A percentile compares a stretch with the other conserved stretches of the same genome.
Evolutionary conservation across 2,888 invertebrate species (phyloP).

Genomic region (Catocala nupta): DNA sequence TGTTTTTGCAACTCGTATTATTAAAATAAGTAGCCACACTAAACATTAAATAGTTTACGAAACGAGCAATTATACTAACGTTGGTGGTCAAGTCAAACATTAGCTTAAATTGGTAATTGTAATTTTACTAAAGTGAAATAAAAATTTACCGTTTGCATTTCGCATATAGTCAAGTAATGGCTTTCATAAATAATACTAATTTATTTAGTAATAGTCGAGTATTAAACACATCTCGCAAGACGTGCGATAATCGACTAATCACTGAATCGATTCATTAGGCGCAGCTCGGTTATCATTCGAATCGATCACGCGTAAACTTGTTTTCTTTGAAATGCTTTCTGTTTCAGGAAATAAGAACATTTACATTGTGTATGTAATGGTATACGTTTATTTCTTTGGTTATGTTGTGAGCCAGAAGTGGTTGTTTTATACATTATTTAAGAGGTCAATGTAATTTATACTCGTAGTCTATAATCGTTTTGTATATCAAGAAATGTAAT

Average conservation of each 20-base stretch:
- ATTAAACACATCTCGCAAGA: conserved; percentile 36
- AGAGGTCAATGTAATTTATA: too few relatives aligned
- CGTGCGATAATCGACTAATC: conserved; percentile 42
- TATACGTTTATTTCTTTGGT: neutral
- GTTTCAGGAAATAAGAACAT: conserved; percentile 35
- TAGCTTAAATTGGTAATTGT: too few relatives aligned
- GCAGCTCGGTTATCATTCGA: conserved; percentile 26
- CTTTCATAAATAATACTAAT: conserved; percentile 1
- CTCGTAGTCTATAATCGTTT: too few relatives aligned
- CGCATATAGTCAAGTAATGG: neutral
- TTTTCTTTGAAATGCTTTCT: conserved; percentile 11
- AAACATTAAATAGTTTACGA: too few relatives aligned
- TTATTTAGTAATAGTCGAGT: conserved; percentile 20
- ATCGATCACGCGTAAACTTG: conserved; percentile 37
- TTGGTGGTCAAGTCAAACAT: too few relatives aligned
- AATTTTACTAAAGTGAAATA: too few relatives aligned
- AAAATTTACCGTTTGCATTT: too few relatives aligned
- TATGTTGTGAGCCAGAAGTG: neutral
- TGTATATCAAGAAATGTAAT: too few relatives aligned
- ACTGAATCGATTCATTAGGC: conserved; percentile 44
- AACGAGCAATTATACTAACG: too few relatives aligned
- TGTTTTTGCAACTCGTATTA: too few relatives aligned
- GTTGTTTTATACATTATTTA: too few relatives aligned
- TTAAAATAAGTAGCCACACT: too few relatives aligned
- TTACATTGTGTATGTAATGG: neutral